phyloP scores from a whole-genome alignment of 2,888 invertebrate species.

The Drosophila mimetica region DNA sequence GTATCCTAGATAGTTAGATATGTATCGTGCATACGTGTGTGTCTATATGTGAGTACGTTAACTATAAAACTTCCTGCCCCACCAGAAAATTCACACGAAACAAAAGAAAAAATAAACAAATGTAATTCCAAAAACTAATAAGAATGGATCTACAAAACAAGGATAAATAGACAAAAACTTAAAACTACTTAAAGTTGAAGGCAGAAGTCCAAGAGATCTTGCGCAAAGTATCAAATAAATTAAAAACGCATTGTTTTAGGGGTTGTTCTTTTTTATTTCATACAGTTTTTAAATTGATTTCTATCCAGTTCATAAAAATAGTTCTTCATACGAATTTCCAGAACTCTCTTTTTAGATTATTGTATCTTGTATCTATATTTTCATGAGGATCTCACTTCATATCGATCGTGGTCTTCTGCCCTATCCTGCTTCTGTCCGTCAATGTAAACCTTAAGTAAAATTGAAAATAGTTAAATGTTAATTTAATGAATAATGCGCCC shows the following conservation, averaged over 20 bases:
- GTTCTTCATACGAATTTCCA: not conserved
- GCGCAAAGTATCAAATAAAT: not conserved
- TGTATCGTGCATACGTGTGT: constrained; percentile 38
- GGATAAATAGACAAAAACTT: not conserved
- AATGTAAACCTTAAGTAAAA: constrained; percentile 47
- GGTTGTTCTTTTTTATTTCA: not conserved
- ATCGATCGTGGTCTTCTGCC: constrained; percentile 16
- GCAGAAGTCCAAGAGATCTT: constrained; percentile 5
- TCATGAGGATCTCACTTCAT: constrained; percentile 18
- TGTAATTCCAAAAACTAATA: constrained; percentile 41
- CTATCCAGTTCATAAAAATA: not conserved
- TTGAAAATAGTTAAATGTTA: constrained; percentile 70
- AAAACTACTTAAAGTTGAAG: not conserved
- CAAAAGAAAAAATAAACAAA: constrained; percentile 10
- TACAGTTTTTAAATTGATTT: not conserved
- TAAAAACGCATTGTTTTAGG: not conserved
- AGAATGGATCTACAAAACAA: constrained; percentile 6
- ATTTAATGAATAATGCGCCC: constrained; percentile 54
- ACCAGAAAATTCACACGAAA: constrained; percentile 46
- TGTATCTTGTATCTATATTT: constrained; percentile 2
- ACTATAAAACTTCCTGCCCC: constrained; percentile 74
- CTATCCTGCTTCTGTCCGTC: constrained; percentile 30
- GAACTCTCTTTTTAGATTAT: not conserved
- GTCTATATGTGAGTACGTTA: constrained; percentile 58
- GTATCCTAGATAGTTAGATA: constrained; percentile 43